Percentiles rank a stretch among this genome's conserved stretches.
phyloP scores from a whole-genome alignment of 2,797 vertebrate genomes.

The Kryptopterus vitreolus region DNA sequence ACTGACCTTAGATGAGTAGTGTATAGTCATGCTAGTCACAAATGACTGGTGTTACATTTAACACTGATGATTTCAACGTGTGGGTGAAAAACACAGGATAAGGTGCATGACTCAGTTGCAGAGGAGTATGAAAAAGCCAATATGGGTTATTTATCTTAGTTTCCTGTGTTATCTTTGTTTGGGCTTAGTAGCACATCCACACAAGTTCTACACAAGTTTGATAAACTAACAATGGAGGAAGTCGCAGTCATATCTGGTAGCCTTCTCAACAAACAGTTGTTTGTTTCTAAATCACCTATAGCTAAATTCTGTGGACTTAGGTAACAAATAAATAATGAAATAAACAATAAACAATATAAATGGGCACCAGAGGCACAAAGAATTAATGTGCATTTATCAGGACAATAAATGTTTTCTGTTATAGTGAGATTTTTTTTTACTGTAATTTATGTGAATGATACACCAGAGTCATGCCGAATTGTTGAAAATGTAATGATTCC shows the following conservation, averaged over 20 bases:
- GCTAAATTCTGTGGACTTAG: slow-evolving; percentile 71
- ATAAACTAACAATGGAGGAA: slow-evolving; percentile 67
- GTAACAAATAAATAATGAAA: slow-evolving; percentile 67
- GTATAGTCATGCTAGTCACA: slow-evolving; percentile 3
- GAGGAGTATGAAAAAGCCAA: slow-evolving; percentile 39
- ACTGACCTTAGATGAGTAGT: not conserved
- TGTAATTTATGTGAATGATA: slow-evolving; percentile 47
- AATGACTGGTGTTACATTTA: slow-evolving; percentile 19
- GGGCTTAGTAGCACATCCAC: slow-evolving; percentile 32
- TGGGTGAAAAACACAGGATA: slow-evolving; percentile 43
- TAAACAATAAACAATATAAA: slow-evolving; percentile 73
- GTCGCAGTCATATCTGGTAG: slow-evolving; percentile 71
- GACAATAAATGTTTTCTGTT: slow-evolving; percentile 49
- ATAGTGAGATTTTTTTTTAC: slow-evolving; percentile 42
- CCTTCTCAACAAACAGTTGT: slow-evolving; percentile 54
- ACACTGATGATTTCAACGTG: slow-evolving; percentile 14
- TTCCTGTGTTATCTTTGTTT: slow-evolving; percentile 19
- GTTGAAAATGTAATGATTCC: slow-evolving; percentile 78
- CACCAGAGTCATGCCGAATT: slow-evolving; percentile 55
- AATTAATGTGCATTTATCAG: slow-evolving; percentile 68
- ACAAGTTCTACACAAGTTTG: slow-evolving; percentile 63
- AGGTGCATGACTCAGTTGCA: slow-evolving; percentile 45
- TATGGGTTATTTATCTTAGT: slow-evolving; percentile 51
- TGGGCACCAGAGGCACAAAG: slow-evolving; percentile 65
- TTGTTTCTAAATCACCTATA: slow-evolving; percentile 74